Percentiles rank a stretch among this genome's conserved stretches.
phyloP scores from a whole-genome alignment of 2,888 invertebrate species.

The Apodemia duryi region DNA sequence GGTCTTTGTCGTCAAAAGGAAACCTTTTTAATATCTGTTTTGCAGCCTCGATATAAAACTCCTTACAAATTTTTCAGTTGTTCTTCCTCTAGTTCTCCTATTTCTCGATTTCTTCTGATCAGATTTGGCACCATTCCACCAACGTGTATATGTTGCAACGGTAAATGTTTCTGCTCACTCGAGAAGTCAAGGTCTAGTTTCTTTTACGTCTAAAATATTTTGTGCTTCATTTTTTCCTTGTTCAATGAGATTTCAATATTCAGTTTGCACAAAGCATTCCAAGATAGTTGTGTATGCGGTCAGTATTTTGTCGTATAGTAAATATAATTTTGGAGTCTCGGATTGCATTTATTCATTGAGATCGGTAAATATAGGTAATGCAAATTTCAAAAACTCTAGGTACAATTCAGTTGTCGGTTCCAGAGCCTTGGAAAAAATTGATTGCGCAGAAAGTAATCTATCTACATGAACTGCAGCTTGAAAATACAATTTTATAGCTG shows the following conservation, averaged over 20 bases:
- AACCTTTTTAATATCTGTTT: slow-evolving; percentile 23
- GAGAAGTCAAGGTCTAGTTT: slow-evolving; percentile 18
- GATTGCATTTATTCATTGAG: slow-evolving; percentile 34
- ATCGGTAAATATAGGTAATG: slow-evolving; percentile 31
- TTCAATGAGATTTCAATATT: slow-evolving; percentile 24
- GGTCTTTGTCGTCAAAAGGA: slow-evolving; percentile 26
- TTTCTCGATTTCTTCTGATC: slow-evolving; percentile 5
- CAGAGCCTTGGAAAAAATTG: slow-evolving; percentile 18
- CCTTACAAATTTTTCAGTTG: slow-evolving; percentile 23
- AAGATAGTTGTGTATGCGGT: slow-evolving; percentile 22
- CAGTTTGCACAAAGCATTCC: slow-evolving; percentile 25
- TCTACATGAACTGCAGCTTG: slow-evolving; percentile 32
- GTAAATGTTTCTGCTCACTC: slow-evolving; percentile 16
- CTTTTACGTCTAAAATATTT: slow-evolving; percentile 7
- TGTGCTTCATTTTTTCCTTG: slow-evolving; percentile 17
- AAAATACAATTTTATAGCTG: slow-evolving; percentile 35
- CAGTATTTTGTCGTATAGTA: slow-evolving; percentile 22
- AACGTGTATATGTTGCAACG: slow-evolving; percentile 3
- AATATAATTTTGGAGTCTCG: slow-evolving; percentile 30
- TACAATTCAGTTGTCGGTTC: slow-evolving; percentile 32
- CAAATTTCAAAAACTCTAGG: slow-evolving; percentile 31
- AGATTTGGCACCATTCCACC: slow-evolving; percentile 12
- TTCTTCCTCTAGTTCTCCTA: slow-evolving; percentile 10
- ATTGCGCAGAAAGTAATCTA: slow-evolving; percentile 33
- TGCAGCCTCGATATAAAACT: slow-evolving; percentile 28